A percentile compares a stretch with the other conserved stretches of the same genome.
These are phyloP conservation scores for Athene noctua DNA, from an alignment of 2,113 vertebrate species.

Conservation along the genomic window DNA sequence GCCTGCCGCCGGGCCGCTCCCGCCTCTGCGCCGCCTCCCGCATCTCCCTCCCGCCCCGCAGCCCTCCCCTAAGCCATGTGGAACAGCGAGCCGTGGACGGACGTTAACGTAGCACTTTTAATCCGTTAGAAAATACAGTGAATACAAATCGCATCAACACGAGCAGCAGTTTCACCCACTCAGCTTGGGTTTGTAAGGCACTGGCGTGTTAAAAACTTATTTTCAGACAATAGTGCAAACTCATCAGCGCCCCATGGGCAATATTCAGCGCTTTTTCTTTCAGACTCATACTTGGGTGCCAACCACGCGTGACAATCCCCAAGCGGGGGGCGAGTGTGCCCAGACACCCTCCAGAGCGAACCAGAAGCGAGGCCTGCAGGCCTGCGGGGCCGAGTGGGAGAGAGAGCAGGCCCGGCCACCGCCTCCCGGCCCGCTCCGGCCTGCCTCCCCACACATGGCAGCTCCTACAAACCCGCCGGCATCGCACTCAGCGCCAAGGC, in stretches of 20 bases:
- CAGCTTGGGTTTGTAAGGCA: background rate
- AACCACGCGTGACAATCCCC: rapidly evolving
- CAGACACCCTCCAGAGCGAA: no score
- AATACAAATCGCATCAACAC: rapidly evolving
- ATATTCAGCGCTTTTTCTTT: background rate
- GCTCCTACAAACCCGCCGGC: background rate
- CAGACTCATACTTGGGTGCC: rapidly evolving
- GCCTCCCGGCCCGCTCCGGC: background rate
- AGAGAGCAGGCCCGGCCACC: rapidly evolving
- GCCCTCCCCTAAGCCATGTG: rapidly evolving
- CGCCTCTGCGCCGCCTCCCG: background rate
- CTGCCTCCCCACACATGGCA: background rate
- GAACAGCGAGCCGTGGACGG: background rate
- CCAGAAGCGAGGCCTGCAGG: rapidly evolving
- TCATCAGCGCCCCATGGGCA: rapidly evolving
- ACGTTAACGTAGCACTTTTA: background rate
- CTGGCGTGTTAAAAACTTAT: background rate
- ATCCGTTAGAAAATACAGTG: background rate
- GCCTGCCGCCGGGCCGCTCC: background rate
- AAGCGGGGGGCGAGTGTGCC: rapidly evolving
- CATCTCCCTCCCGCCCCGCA: background rate
- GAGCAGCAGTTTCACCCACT: background rate
- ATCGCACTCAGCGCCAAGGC: no score
- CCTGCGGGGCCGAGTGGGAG: rapidly evolving
- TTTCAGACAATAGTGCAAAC: background rate